Percentiles rank a stretch among this genome's conserved stretches.
Evolutionary conservation across 2,888 invertebrate species (phyloP).

Genomic region (Scrobipalpa atriplicella): DNA sequence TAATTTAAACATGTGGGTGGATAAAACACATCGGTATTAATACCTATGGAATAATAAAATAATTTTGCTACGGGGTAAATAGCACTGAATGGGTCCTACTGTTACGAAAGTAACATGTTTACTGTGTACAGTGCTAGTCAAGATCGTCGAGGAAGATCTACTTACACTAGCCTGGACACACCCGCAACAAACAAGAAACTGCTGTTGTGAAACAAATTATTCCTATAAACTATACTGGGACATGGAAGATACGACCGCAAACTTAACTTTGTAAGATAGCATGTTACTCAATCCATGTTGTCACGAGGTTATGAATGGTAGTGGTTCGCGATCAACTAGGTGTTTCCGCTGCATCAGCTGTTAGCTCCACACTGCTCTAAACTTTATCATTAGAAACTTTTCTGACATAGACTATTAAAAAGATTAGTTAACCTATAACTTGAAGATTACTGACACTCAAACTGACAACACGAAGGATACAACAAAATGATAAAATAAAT

Average conservation of each 20-base stretch:
- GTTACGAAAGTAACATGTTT: background rate
- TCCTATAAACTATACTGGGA: constrained; percentile 26
- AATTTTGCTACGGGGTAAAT: no score
- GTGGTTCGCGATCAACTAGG: constrained; percentile 80
- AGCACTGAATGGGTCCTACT: no score
- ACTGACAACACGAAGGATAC: background rate
- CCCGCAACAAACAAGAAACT: constrained; percentile 34
- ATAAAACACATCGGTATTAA: no score
- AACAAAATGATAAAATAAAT: constrained; percentile 25
- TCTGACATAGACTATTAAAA: background rate
- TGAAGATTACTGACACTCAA: background rate
- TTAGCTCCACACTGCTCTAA: constrained; percentile 42
- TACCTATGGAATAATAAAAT: no score
- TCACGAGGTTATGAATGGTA: constrained; percentile 79
- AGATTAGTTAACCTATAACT: background rate
- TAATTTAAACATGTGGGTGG: no score
- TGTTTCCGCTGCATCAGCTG: constrained; percentile 76
- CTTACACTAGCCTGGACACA: constrained; percentile 50
- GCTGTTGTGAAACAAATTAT: constrained; percentile 33
- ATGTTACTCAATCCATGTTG: constrained; percentile 78
- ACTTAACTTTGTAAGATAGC: constrained; percentile 62
- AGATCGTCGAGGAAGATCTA: constrained; percentile 46
- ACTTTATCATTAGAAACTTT: background rate
- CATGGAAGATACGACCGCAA: constrained; percentile 25
- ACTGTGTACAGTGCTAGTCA: constrained; percentile 31